Conservation (phyloP, 2,113 vertebrate genomes). For the Suricata suricatta region DNA sequence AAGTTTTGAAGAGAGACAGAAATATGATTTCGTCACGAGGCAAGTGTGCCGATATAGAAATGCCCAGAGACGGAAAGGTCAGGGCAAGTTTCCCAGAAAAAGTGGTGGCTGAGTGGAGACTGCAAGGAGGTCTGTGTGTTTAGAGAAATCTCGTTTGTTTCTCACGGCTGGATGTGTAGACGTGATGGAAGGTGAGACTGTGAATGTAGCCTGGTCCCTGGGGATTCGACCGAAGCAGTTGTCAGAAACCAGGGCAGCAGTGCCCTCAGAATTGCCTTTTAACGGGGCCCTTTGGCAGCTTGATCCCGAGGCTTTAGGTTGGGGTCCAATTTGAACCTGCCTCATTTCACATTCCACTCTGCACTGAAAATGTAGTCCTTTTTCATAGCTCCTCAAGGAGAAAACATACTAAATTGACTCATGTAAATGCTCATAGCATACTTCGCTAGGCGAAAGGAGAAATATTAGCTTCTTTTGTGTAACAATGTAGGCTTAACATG, state of each 20-base stretch:
- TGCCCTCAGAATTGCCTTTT: background rate
- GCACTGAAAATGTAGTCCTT: background rate
- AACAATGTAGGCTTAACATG: background rate
- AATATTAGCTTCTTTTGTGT: conserved; percentile 46
- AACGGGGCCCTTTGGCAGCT: background rate
- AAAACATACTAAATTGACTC: background rate
- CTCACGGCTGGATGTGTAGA: background rate
- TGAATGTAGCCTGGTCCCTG: background rate
- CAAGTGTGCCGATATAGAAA: background rate
- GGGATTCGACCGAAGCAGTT: background rate
- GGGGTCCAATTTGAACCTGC: background rate
- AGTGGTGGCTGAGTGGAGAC: background rate
- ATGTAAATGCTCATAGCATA: background rate
- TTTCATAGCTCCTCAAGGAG: background rate
- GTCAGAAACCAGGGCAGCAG: background rate
- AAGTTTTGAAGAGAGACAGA: background rate
- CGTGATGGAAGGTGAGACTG: background rate
- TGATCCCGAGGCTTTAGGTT: background rate
- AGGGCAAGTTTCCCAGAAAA: background rate
- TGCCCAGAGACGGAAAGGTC: background rate
- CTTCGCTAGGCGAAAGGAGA: conserved; percentile 16
- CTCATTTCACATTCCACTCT: background rate
- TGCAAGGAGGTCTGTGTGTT: background rate
- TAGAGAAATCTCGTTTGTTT: background rate
- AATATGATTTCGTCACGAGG: background rate